Evolutionary conservation across 2,113 vertebrate species (phyloP).

Genomic region (Galeopterus variegatus): DNA sequence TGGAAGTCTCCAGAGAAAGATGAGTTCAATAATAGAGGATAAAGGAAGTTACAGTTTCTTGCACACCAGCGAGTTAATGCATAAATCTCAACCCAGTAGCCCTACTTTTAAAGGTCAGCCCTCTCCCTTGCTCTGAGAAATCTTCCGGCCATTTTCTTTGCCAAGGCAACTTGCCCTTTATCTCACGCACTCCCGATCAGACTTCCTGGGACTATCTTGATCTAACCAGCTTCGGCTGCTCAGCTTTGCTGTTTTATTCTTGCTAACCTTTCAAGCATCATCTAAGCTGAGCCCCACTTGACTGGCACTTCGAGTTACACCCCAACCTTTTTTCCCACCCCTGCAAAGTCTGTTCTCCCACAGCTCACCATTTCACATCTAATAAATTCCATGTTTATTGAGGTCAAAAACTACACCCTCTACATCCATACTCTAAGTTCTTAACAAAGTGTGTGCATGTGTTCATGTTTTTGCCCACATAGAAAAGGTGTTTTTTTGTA

Average conservation of each 20-base stretch:
- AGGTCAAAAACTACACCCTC: not conserved
- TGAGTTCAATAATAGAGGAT: constrained; percentile 18
- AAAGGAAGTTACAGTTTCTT: constrained; percentile 46
- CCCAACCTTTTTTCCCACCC: not conserved
- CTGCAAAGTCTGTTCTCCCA: not conserved
- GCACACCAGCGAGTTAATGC: not conserved
- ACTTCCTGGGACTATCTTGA: not conserved
- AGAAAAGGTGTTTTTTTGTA: constrained; percentile 1
- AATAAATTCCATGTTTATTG: constrained; percentile 12
- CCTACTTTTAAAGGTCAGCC: constrained; percentile 56
- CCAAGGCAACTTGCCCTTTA: not conserved
- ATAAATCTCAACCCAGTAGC: constrained; percentile 17
- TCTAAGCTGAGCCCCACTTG: not conserved
- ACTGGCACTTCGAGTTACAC: not conserved
- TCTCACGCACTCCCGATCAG: not conserved
- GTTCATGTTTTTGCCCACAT: not conserved
- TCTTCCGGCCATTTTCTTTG: constrained; percentile 34
- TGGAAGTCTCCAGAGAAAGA: constrained; percentile 65
- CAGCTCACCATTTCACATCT: not conserved
- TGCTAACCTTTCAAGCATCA: not conserved
- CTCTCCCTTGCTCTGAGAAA: constrained; percentile 41
- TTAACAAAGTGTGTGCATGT: not conserved
- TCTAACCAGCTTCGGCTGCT: not conserved
- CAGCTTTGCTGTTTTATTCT: not conserved
- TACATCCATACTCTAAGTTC: not conserved